phyloP scores from a whole-genome alignment of 2,797 vertebrate genomes.

The Sebastes taczanowskii region DNA sequence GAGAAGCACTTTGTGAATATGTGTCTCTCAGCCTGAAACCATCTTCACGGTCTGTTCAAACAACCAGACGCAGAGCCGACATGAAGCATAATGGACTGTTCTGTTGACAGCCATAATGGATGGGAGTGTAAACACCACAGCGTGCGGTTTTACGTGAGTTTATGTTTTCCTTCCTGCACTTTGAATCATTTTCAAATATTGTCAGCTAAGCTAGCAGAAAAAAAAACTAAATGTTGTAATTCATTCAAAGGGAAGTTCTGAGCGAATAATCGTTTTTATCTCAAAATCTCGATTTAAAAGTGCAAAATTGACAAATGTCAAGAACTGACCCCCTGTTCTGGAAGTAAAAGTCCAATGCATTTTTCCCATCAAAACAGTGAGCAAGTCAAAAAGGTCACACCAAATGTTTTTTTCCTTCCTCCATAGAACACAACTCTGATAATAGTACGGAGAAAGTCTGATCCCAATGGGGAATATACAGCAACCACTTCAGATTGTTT shows the following conservation, averaged over 20 bases:
- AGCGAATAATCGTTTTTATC: too few species aligned
- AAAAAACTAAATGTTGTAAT: background rate
- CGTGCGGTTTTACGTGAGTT: background rate
- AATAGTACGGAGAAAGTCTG: background rate
- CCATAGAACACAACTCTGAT: background rate
- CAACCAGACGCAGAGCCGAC: too few species aligned
- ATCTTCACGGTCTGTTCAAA: background rate
- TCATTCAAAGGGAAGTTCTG: too few species aligned
- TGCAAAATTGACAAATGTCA: too few species aligned
- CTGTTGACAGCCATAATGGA: background rate
- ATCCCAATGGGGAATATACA: background rate
- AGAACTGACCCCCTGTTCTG: too few species aligned
- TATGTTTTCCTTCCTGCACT: background rate
- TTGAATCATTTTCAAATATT: background rate
- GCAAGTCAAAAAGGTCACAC: background rate
- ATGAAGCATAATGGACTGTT: too few species aligned
- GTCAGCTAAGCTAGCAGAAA: background rate
- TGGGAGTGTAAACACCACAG: background rate
- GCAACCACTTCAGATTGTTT: background rate
- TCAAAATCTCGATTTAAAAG: too few species aligned
- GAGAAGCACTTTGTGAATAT: conserved; percentile 1
- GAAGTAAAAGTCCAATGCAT: too few species aligned
- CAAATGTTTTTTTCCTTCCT: background rate
- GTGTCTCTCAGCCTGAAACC: background rate
- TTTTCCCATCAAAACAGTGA: too few species aligned